Evolutionary conservation across 2,888 invertebrate species (phyloP).

Genomic region (Amiota mariae): DNA sequence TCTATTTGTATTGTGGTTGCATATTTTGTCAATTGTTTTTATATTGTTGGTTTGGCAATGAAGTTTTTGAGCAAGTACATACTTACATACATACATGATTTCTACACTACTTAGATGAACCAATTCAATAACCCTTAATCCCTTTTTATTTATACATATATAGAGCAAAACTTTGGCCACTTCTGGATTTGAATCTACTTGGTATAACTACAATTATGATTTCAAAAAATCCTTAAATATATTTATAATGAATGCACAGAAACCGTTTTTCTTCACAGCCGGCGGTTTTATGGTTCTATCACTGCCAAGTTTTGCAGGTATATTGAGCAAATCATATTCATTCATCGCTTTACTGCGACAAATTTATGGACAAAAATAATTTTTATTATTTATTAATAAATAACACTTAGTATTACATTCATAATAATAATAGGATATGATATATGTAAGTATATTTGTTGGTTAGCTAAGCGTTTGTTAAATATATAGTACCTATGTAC

Average conservation of each 20-base stretch:
- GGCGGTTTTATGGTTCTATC: constrained; percentile 59
- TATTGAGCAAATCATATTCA: constrained; percentile 62
- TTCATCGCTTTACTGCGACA: constrained; percentile 61
- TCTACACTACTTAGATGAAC: neutral
- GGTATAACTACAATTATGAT: constrained; percentile 53
- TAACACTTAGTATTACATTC: neutral
- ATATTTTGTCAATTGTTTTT: constrained; percentile 50
- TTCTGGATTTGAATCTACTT: constrained; percentile 55
- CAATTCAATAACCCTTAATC: neutral
- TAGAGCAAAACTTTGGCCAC: constrained; percentile 59
- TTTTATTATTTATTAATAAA: neutral
- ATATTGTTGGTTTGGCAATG: constrained; percentile 59
- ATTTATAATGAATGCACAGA: constrained; percentile 50
- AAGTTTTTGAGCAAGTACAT: constrained; percentile 54
- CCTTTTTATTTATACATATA: constrained; percentile 25
- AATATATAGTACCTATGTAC: no score
- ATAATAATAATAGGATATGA: neutral
- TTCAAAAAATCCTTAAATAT: constrained; percentile 53
- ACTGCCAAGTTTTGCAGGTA: constrained; percentile 59
- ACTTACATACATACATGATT: no score
- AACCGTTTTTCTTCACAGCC: constrained; percentile 57
- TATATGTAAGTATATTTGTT: neutral
- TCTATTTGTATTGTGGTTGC: constrained; percentile 53
- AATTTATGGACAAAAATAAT: constrained; percentile 23
- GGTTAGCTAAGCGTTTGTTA: neutral